Evolutionary conservation across 1,140 invertebrate species (phyloP).

Genomic region (Solenopsis fugax): DNA sequence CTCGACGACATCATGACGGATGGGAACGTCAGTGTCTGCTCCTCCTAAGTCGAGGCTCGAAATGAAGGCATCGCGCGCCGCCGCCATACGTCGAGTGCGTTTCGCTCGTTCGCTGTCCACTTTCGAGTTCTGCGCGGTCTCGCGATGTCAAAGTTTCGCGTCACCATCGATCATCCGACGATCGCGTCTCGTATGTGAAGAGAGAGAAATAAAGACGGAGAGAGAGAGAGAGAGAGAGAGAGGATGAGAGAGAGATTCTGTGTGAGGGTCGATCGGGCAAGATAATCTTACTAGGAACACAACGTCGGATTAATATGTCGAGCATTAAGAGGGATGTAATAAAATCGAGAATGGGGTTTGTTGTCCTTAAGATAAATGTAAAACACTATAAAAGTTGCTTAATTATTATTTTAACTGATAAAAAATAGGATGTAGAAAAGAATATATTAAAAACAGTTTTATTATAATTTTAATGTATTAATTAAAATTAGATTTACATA

Average conservation of each 20-base stretch:
- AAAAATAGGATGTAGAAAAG: not conserved
- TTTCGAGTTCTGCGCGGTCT: conserved; percentile 36
- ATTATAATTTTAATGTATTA: no score
- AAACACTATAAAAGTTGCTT: no score
- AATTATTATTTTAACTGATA: not conserved
- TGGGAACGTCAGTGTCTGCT: conserved; percentile 72
- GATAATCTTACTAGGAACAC: conserved; percentile 54
- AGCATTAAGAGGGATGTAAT: not conserved
- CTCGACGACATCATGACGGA: conserved; percentile 78
- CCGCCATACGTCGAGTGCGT: conserved; percentile 56
- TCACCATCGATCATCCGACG: conserved; percentile 69
- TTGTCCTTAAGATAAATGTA: not conserved
- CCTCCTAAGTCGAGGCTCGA: conserved; percentile 24
- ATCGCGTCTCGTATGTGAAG: conserved; percentile 34
- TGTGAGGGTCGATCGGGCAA: not conserved
- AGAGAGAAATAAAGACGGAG: no score
- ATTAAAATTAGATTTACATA: no score
- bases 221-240: not conserved
- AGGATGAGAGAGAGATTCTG: not conserved
- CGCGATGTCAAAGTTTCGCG: conserved; percentile 44
- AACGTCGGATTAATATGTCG: conserved; percentile 40
- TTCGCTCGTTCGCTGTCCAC: conserved; percentile 67
- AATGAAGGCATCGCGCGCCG: conserved; percentile 51
- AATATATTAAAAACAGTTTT: no score
- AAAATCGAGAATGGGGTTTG: not conserved